These are phyloP conservation scores for Steinernema carpocapsae DNA, from an alignment of 2,888 invertebrate genomes.

Conservation along the genomic window DNA sequence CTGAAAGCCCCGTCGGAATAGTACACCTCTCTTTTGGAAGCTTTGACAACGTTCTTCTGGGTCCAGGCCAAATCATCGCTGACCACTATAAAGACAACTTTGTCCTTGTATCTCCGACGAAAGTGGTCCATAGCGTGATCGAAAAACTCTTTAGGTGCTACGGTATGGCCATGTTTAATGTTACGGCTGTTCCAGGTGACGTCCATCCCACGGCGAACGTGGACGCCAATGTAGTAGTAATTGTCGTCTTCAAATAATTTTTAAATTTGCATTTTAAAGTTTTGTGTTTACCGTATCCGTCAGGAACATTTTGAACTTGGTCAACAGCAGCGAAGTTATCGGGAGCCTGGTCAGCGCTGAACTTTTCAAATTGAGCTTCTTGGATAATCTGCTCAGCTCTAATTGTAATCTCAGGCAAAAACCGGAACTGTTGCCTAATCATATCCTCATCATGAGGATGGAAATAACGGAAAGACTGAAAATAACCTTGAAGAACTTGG, in stretches of 20 bases:
- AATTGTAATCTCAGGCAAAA: conserved; percentile 40
- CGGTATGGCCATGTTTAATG: conserved; percentile 67
- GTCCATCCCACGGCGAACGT: conserved; percentile 70
- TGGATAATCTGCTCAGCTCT: conserved; percentile 37
- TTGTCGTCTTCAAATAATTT: conserved; percentile 35
- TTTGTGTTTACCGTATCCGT: conserved; percentile 36
- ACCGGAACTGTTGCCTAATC: conserved; percentile 42
- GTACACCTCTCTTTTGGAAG: conserved; percentile 45
- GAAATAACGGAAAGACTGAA: conserved; percentile 60
- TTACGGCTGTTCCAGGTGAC: conserved; percentile 66
- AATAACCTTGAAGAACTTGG: conserved; percentile 56
- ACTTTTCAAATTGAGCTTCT: conserved; percentile 34
- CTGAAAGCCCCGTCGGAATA: conserved; percentile 50
- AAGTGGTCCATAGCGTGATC: conserved; percentile 57
- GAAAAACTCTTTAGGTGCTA: conserved; percentile 68
- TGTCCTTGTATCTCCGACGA: conserved; percentile 36
- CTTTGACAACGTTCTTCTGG: conserved; percentile 38
- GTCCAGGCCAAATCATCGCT: conserved; percentile 70
- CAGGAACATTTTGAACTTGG: conserved; percentile 34
- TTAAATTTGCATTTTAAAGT: conserved; percentile 3
- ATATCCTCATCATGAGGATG: conserved; percentile 45
- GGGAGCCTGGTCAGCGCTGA: conserved; percentile 30
- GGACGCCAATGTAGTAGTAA: conserved; percentile 67
- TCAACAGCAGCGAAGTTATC: conserved; percentile 36
- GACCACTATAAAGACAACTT: conserved; percentile 69